These are phyloP conservation scores for Acanthurus leucopareius DNA, from an alignment of 2,797 vertebrate genomes.

Conservation along the genomic window DNA sequence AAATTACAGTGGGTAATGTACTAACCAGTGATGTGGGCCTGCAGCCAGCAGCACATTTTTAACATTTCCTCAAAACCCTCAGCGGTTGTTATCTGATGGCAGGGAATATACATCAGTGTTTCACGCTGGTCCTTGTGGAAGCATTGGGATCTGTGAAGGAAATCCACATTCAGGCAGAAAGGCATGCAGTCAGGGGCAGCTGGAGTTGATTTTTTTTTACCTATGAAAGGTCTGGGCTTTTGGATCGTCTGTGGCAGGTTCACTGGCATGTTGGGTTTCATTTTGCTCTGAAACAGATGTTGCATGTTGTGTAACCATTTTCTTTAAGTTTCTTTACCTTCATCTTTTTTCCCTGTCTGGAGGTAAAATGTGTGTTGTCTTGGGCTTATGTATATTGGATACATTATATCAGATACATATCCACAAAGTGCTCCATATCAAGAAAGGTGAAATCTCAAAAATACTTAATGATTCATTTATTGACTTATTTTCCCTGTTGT, in stretches of 20 bases:
- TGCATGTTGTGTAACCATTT: constrained; percentile 37
- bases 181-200: constrained; percentile 62
- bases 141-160: constrained; percentile 69
- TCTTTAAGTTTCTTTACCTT: constrained; percentile 20
- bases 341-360: constrained; percentile 18
- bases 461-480: constrained; percentile 26
- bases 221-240: constrained; percentile 43
- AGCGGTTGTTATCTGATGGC: constrained; percentile 74
- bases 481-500: not conserved
- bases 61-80: constrained; percentile 78
- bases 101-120: constrained; percentile 69
- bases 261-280: constrained; percentile 58
- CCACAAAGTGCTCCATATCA: constrained; percentile 14
- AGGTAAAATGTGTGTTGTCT: constrained; percentile 17
- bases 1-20: constrained; percentile 68
- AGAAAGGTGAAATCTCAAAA: constrained; percentile 22
- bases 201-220: constrained; percentile 62
- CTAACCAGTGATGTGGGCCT: constrained; percentile 65
- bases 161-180: constrained; percentile 70
- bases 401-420: constrained; percentile 7
- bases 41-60: constrained; percentile 73
- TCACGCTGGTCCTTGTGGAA: constrained; percentile 69
- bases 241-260: constrained; percentile 52
- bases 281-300: constrained; percentile 35
- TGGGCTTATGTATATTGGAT: constrained; percentile 12